Evolutionary conservation across 2,888 invertebrate species (phyloP).

Genomic region (Rhagophthalmus giganteus): DNA sequence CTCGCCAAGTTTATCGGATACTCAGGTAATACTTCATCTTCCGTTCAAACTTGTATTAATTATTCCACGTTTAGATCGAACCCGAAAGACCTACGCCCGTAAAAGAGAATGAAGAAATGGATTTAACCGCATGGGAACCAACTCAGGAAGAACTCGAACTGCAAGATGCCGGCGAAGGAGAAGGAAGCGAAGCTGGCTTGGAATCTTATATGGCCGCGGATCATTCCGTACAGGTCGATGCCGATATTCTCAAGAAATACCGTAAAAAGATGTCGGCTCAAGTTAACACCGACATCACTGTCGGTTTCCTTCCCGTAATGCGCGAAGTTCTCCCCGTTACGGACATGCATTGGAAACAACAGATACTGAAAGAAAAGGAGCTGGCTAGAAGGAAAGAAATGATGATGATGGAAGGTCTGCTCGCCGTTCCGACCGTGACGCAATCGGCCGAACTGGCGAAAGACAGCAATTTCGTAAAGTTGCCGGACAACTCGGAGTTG

Average conservation of each 20-base stretch:
- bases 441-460: conserved; percentile 59
- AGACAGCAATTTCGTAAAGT: conserved; percentile 61
- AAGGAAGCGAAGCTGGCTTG: conserved; percentile 42
- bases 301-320: conserved; percentile 36
- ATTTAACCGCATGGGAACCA: conserved; percentile 48
- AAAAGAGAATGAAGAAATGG: conserved; percentile 43
- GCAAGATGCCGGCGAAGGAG: conserved; percentile 36
- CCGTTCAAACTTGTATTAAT: too few species aligned
- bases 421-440: conserved; percentile 40
- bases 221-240: conserved; percentile 18
- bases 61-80: conserved; percentile 26
- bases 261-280: conserved; percentile 19
- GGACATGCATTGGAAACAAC: conserved; percentile 17
- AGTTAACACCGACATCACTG: conserved; percentile 40
- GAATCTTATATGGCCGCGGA: conserved; percentile 22
- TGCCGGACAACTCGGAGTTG: conserved; percentile 65
- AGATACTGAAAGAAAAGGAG: conserved; percentile 10
- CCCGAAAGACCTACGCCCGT: conserved; percentile 33
- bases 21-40: conserved; percentile 56
- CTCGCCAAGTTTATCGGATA: conserved; percentile 64
- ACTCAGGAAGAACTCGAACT: conserved; percentile 50
- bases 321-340: conserved; percentile 19
- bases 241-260: conserved; percentile 13
- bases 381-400: background rate
- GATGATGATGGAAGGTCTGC: background rate